These are phyloP conservation scores for Notarius lentiginosus DNA, from an alignment of 2,113 vertebrate species.

Conservation along the genomic window DNA sequence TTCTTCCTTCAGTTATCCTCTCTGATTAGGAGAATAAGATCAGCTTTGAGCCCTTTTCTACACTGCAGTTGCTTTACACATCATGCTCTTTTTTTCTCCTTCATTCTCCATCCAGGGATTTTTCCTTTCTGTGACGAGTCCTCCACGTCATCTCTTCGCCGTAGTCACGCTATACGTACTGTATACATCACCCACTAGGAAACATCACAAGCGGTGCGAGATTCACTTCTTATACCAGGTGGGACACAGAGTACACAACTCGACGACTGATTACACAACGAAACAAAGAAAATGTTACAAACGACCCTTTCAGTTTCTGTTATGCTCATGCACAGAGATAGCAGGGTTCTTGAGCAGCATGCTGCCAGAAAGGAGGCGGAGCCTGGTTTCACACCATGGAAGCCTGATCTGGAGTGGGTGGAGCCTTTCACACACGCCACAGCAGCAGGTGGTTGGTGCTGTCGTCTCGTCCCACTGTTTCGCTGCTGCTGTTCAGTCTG, in stretches of 20 bases:
- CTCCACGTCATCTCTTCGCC: constrained; percentile 32
- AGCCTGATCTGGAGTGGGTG: background rate
- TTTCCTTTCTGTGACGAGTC: background rate
- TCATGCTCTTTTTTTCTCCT: constrained; percentile 2
- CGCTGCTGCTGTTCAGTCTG: constrained; percentile 89
- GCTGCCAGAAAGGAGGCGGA: background rate
- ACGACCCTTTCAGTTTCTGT: constrained; percentile 47
- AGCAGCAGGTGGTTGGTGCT: constrained; percentile 97
- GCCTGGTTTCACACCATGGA: background rate
- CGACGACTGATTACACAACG: constrained; percentile 39
- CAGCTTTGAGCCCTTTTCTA: background rate
- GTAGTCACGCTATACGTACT: constrained; percentile 32
- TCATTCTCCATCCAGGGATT: background rate
- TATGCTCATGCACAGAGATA: constrained; percentile 65
- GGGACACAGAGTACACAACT: constrained; percentile 38
- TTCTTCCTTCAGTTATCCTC: constrained; percentile 16
- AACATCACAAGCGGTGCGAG: constrained; percentile 44
- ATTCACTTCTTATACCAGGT: constrained; percentile 44
- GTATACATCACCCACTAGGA: constrained; percentile 32
- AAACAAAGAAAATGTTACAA: constrained; percentile 47
- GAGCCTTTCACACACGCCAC: constrained; percentile 84
- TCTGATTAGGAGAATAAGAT: background rate
- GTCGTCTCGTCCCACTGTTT: constrained; percentile 92
- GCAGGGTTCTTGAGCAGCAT: constrained; percentile 57
- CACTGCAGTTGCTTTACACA: background rate